Conservation (phyloP, 2,888 invertebrate genomes). For the Sphaerophoria taeniata region DNA sequence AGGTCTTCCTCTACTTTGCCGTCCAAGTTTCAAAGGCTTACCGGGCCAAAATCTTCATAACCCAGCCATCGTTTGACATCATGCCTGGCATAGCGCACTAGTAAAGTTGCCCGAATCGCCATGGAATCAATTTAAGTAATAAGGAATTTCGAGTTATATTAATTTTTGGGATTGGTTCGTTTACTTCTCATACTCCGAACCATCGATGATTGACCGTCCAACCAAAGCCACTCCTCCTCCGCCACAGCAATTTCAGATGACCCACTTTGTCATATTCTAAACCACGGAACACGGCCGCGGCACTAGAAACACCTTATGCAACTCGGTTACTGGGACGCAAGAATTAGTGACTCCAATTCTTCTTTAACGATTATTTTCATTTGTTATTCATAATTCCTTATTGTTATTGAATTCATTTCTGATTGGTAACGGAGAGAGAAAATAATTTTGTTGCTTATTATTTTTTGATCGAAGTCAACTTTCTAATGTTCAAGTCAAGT, state of each 20-base stretch:
- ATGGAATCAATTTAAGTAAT: too few species aligned
- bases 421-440: constrained; percentile 7
- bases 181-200: neutral
- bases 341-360: constrained; percentile 21
- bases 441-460: neutral
- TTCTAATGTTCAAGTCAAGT: constrained; percentile 12
- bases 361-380: neutral
- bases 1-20: too few species aligned
- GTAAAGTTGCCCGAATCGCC: too few species aligned
- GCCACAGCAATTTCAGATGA: neutral
- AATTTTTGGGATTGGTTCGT: constrained; percentile 15
- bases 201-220: neutral
- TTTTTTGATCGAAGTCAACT: neutral
- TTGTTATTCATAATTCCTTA: neutral
- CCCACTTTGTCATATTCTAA: constrained; percentile 19
- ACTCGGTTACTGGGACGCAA: constrained; percentile 23
- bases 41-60: too few species aligned
- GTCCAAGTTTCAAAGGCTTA: too few species aligned
- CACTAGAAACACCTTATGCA: constrained; percentile 19
- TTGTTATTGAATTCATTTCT: constrained; percentile 19
- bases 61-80: too few species aligned
- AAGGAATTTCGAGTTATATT: too few species aligned
- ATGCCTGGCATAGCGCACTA: too few species aligned
- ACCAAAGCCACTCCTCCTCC: neutral
- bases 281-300: neutral